Base-by-base conservation (phyloP, 2,797 vertebrate species). In the Coregonus sp. region DNA sequence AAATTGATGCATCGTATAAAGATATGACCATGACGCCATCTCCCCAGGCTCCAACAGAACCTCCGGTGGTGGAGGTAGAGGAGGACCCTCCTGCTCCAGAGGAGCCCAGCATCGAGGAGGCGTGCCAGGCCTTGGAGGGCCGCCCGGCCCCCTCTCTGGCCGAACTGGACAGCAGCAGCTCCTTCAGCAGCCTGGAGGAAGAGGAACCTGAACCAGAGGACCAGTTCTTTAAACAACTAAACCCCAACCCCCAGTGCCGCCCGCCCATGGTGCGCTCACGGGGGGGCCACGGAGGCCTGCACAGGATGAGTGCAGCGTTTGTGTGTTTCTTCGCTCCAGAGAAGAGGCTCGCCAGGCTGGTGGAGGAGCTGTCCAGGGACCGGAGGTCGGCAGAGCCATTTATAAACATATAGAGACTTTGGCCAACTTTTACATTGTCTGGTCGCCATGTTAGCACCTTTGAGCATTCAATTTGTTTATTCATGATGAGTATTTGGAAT, bases 171-270 rank as follows among this genome's bases (percentile, higher is more conserved):
- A 96, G 95, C 79, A 94, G 88, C 91, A 95, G 95, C 87, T 97
- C 96, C 81, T 94, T 96, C 86, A 97, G 96, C 93, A 96, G 96
- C 85, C 93, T 95, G 35, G 96, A 97, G 14, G 95, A 95, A 59
- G 95, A 94, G 0, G 73, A 93, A 20, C 75, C 80, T 0, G 93
- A 93, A 31, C 72, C 84, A 4, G 86, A 91, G 73, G 84, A 92
- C 59, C 91, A 90, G 25, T 84, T 11, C 35, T n/a, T n/a, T 2
- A 37, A 40, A 15, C 35, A 70, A 40, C 35, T 40, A 7, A 20
- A 70, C 20, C 18, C 12, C 54, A 74, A 0, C 1, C 84, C 63
- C 47, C 52, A 0, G 82, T 74, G 71, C 29, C 91, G 92, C 15
- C 91, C 93, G 0, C 92, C 93, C 0, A 89, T 92, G 0, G 1